Base-by-base conservation (phyloP, 2,113 vertebrate genomes). In the Morone saxatilis region DNA sequence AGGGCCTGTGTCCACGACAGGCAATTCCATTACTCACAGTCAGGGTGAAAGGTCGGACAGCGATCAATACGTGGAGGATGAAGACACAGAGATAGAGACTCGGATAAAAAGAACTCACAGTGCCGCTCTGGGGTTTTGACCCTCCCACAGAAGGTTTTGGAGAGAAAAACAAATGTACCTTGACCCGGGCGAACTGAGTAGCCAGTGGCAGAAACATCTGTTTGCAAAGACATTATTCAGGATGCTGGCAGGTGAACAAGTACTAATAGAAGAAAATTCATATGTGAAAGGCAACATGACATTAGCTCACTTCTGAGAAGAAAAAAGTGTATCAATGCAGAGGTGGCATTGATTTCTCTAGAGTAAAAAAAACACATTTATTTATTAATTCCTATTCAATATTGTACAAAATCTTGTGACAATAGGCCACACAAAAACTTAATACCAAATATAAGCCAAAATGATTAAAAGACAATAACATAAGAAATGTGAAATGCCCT, bases 21-120 rank as follows among this genome's bases (percentile, higher is more conserved):
- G 89, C 87, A 93, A 94, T 93, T 94, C 90, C 92, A 94, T 94
- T 93, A 92, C 91, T 90, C 86, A 90, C 83, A 78, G 86, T 4
- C 48, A 0, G 51, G 87, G 87, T 89, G 51, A 91, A 68, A 90
- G 90, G 86, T 91, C 79, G 50, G 70, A 19, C 11, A 69, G 71
- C 53, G 82, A 94, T 95, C 92, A 80, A 94, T 95, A 91, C 8
- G 0, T 17, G 71, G 82, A 81, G 84, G 76, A 91, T 80, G 85
- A 81, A 88, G 83, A 86, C 45, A 45, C 47, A 73, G 31, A 67
- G 75, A 90, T 48, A 73, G 78, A 71, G 56, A 83, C 67, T 82
- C 0, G 13, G 79, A 85, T 83, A 66, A 86, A 87, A 91, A 84
- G 68, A 72, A 77, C 75, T 83, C 36, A 20, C 72, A 1, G 17